Evolutionary conservation across 2,797 vertebrate species (phyloP).

Genomic region (Poliocrania exsul): DNA sequence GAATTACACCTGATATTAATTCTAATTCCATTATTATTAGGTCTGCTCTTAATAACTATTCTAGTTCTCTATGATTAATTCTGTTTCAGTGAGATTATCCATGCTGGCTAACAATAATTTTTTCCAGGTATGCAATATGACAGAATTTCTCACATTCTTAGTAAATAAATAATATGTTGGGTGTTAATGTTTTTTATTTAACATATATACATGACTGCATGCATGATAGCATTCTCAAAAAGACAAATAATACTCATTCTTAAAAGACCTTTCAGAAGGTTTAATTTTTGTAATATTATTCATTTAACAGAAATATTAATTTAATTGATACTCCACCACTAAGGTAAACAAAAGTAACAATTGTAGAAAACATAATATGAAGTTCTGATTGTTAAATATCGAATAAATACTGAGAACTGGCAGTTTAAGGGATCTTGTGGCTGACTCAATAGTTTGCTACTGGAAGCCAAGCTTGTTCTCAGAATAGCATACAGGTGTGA

Average conservation of each 20-base stretch:
- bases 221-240: background rate
- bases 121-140: background rate
- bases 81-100: background rate
- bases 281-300: background rate
- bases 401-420: background rate
- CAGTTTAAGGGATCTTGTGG: background rate
- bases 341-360: background rate
- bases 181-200: background rate
- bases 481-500: background rate
- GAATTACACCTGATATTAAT: background rate
- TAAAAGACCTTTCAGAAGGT: background rate
- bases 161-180: background rate
- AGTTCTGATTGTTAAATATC: background rate
- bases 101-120: background rate
- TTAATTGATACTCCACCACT: background rate
- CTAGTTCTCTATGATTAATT: background rate
- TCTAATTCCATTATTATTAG: background rate
- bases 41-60: background rate
- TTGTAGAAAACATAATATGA: background rate
- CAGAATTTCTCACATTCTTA: background rate
- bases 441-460: background rate
- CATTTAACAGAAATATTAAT: background rate
- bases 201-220: background rate
- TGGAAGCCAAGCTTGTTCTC: background rate
- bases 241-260: background rate